Evolutionary conservation across 2,888 invertebrate genomes (phyloP).

Genomic region (Polietes domitor): DNA sequence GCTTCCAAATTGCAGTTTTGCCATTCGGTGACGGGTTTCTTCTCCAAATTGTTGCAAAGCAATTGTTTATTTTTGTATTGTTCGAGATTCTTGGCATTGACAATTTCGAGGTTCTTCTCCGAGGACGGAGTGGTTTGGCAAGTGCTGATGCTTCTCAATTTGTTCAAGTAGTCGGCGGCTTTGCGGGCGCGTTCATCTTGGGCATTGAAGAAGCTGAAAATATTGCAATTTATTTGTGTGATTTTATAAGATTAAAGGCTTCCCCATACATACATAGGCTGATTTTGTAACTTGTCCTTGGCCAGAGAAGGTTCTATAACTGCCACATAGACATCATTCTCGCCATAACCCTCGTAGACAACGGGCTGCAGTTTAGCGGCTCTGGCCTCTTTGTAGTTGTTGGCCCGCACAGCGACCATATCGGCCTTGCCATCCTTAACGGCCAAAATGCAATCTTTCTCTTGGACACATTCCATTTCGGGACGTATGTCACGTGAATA

Average conservation of each 20-base stretch:
- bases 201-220: constrained; percentile 75
- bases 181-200: constrained; percentile 73
- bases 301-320: constrained; percentile 75
- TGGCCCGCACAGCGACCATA: constrained; percentile 71
- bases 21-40: constrained; percentile 76
- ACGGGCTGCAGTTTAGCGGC: constrained; percentile 74
- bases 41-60: constrained; percentile 77
- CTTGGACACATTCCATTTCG: constrained; percentile 88
- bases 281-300: constrained; percentile 73
- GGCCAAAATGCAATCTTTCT: constrained; percentile 81
- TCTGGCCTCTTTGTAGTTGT: constrained; percentile 73
- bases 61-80: constrained; percentile 76
- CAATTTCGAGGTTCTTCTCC: constrained; percentile 75
- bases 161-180: constrained; percentile 77
- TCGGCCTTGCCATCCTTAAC: constrained; percentile 76
- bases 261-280: constrained; percentile 74
- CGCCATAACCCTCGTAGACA: constrained; percentile 75
- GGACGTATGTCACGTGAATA: constrained; percentile 91
- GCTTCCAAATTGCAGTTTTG: constrained; percentile 78
- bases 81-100: constrained; percentile 75
- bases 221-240: neutral
- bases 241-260: too few relatives aligned
- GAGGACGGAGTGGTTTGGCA: constrained; percentile 73
- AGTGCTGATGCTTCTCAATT: constrained; percentile 74
- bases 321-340: constrained; percentile 76